phyloP scores from a whole-genome alignment of 2,797 vertebrate species.

The Pelodytes ibericus region DNA sequence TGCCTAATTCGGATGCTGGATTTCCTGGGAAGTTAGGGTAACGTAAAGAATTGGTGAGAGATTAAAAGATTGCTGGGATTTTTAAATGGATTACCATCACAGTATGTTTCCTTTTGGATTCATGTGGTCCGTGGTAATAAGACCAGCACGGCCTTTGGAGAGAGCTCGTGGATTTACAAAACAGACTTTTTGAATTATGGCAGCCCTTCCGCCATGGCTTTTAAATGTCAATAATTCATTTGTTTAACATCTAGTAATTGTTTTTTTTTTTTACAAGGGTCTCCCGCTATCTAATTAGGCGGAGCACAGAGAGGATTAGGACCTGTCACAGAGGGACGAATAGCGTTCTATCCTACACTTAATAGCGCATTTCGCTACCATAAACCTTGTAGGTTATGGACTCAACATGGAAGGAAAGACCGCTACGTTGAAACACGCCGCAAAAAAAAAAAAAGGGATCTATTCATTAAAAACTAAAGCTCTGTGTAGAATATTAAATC shows the following conservation, averaged over 20 bases:
- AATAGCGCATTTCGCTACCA: slow-evolving; percentile 45
- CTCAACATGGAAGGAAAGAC: no score
- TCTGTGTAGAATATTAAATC: no score
- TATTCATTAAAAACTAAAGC: no score
- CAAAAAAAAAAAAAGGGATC: no score
- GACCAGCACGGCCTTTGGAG: slow-evolving; percentile 47
- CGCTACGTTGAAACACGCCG: no score
- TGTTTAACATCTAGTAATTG: slow-evolving; percentile 55
- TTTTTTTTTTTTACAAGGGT: slow-evolving; percentile 40
- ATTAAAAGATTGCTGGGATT: slow-evolving; percentile 59
- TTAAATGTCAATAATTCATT: slow-evolving; percentile 54
- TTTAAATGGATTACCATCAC: slow-evolving; percentile 51
- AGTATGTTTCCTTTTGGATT: slow-evolving; percentile 57
- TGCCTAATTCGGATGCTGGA: slow-evolving; percentile 44
- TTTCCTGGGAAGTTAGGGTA: slow-evolving; percentile 49
- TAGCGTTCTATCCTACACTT: slow-evolving; percentile 33
- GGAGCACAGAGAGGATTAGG: slow-evolving; percentile 45
- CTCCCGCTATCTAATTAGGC: slow-evolving; percentile 36
- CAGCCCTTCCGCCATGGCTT: slow-evolving; percentile 49
- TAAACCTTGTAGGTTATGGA: no score
- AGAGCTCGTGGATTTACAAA: slow-evolving; percentile 43
- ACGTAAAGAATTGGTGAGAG: slow-evolving; percentile 53
- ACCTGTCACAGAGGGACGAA: slow-evolving; percentile 55
- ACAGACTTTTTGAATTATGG: slow-evolving; percentile 55
- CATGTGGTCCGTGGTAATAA: slow-evolving; percentile 48